These are phyloP conservation scores for Pantherophis vulpinus DNA, from an alignment of 2,797 vertebrate genomes.

Conservation along the genomic window DNA sequence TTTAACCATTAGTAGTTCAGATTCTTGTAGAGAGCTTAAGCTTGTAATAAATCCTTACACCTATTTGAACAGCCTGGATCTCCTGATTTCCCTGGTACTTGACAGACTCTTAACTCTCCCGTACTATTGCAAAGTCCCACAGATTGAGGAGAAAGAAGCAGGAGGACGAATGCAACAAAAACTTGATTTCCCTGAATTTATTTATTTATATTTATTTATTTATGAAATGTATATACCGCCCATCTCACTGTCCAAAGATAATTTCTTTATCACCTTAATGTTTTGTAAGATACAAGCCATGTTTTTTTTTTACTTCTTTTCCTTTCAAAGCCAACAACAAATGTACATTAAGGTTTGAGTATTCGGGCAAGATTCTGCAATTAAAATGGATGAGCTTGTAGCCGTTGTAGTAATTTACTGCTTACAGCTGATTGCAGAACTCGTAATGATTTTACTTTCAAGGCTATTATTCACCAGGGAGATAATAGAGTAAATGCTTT, in stretches of 20 bases:
- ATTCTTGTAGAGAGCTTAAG: not conserved
- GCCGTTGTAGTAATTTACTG: constrained; percentile 22
- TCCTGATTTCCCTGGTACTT: not conserved
- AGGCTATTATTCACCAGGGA: constrained; percentile 26
- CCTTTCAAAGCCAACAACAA: not conserved
- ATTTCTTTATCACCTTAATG: not conserved
- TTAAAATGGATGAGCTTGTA: constrained; percentile 16
- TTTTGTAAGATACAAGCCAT: not conserved
- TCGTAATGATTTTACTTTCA: constrained; percentile 21
- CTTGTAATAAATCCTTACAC: not conserved
- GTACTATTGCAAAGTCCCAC: not conserved
- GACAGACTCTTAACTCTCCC: not conserved
- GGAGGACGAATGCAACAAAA: not conserved
- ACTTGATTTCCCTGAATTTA: not conserved
- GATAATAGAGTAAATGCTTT: constrained; percentile 25
- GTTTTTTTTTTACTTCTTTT: not conserved
- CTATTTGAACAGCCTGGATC: not conserved
- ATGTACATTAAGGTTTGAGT: not conserved
- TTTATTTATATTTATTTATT: not conserved
- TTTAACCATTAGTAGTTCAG: not conserved
- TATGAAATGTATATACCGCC: not conserved
- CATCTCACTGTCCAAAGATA: not conserved
- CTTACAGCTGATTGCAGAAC: constrained; percentile 5
- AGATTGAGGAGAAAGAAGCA: not conserved
- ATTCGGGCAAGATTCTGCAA: not conserved